Evolutionary conservation across 92 coral and sea anemone genomes (phyloP).

Genomic region (Siderastrea radians): DNA sequence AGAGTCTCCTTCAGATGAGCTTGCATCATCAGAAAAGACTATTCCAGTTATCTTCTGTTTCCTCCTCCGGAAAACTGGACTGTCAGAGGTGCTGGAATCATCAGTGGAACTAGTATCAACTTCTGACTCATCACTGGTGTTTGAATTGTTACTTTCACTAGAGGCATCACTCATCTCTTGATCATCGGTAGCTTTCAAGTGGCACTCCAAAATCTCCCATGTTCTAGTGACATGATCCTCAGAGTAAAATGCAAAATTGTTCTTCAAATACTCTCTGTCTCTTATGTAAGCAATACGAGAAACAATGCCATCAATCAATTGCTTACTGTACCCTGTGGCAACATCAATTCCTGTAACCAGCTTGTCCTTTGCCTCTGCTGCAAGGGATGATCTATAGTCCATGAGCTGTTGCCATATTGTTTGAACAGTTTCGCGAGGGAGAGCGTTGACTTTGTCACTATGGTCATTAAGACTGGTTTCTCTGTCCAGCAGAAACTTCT

Average conservation of each 20-base stretch:
- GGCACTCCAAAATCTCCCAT: slow-evolving; percentile 31
- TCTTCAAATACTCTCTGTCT: slow-evolving; percentile 25
- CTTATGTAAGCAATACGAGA: slow-evolving; percentile 13
- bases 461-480: background rate
- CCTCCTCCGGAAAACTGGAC: no score
- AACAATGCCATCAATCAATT: slow-evolving; percentile 36
- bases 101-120: no score
- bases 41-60: no score
- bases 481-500: slow-evolving; percentile 7
- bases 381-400: slow-evolving; percentile 38
- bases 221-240: slow-evolving; percentile 46
- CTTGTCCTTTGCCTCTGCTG: slow-evolving; percentile 26
- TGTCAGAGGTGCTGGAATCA: no score
- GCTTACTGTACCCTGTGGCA: slow-evolving; percentile 55
- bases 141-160: no score
- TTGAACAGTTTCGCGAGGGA: background rate
- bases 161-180: no score
- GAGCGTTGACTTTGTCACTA: slow-evolving; percentile 3
- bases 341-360: slow-evolving; percentile 63
- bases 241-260: slow-evolving; percentile 51
- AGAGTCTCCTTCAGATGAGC: no score
- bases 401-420: background rate
- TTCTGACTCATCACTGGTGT: no score
- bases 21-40: no score
- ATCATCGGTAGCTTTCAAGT: no score